These are phyloP conservation scores for Trichogramma evanescens DNA, from an alignment of 2,888 invertebrate genomes.

Conservation along the genomic window DNA sequence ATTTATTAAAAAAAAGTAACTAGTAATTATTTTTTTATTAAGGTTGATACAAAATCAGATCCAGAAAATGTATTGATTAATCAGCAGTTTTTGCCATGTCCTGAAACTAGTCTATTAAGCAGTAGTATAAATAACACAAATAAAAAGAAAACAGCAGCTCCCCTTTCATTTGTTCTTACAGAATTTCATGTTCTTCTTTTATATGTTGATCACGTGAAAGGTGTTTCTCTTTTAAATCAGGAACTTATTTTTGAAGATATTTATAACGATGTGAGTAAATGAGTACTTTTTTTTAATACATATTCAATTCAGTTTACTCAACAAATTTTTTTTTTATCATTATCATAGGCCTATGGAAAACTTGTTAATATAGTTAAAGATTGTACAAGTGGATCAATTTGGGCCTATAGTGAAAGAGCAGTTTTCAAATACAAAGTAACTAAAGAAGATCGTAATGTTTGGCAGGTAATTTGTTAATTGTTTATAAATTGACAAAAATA, in stretches of 20 bases:
- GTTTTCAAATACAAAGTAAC: conserved; percentile 81
- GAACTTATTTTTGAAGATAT: conserved; percentile 81
- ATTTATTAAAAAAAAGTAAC: neutral
- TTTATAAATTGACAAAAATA: neutral
- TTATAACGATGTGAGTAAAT: conserved; percentile 56
- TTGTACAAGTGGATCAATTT: conserved; percentile 68
- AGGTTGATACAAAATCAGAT: conserved; percentile 38
- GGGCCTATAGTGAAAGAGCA: conserved; percentile 77
- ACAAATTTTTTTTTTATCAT: conserved; percentile 5
- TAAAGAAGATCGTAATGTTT: conserved; percentile 78
- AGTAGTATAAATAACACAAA: conserved; percentile 24
- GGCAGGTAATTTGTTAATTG: conserved; percentile 52
- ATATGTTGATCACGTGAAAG: conserved; percentile 76
- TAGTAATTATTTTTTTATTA: conserved; percentile 17
- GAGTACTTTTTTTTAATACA: neutral
- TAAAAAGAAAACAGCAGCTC: conserved; percentile 44
- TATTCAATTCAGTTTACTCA: neutral
- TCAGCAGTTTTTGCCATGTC: conserved; percentile 40
- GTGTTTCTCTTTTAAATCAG: conserved; percentile 76
- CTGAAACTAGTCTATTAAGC: conserved; percentile 39
- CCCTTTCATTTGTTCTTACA: conserved; percentile 74
- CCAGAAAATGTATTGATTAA: conserved; percentile 42
- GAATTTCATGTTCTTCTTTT: conserved; percentile 85
- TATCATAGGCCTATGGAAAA: conserved; percentile 60
- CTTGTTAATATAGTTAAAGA: conserved; percentile 77